Evolutionary conservation across 2,888 invertebrate species (phyloP).

Genomic region (Epirrhoe tristata): DNA sequence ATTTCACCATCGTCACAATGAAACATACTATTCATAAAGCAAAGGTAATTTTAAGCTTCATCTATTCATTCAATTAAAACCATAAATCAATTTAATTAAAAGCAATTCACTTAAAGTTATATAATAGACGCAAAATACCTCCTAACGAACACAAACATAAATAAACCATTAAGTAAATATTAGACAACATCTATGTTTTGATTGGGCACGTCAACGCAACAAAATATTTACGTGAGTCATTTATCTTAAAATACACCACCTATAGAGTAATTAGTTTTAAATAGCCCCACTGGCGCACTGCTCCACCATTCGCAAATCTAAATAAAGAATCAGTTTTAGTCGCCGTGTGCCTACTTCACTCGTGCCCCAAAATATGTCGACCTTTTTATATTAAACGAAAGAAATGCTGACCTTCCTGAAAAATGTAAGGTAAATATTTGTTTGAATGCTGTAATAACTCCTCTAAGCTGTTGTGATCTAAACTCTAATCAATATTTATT

Average conservation of each 20-base stretch:
- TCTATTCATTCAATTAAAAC: constrained; percentile 8
- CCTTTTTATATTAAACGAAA: constrained; percentile 26
- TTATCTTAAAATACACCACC: constrained; percentile 52
- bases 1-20: background rate
- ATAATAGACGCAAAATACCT: constrained; percentile 7
- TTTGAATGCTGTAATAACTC: constrained; percentile 36
- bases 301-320: constrained; percentile 58
- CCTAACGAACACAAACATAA: constrained; percentile 13
- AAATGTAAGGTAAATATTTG: constrained; percentile 58
- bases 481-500: constrained; percentile 25
- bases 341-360: constrained; percentile 53
- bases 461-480: constrained; percentile 22
- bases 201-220: constrained; percentile 20
- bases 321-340: constrained; percentile 67
- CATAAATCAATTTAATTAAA: constrained; percentile 18
- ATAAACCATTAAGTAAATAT: constrained; percentile 22
- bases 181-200: constrained; percentile 16
- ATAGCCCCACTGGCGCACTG: constrained; percentile 50
- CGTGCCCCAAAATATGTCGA: constrained; percentile 51
- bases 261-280: constrained; percentile 56
- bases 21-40: background rate
- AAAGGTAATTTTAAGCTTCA: too few species aligned
- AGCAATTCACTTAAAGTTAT: constrained; percentile 12
- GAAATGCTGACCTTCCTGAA: constrained; percentile 67
- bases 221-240: constrained; percentile 48